Conservation (phyloP, 2,888 invertebrate species). For the Xylota segnis region DNA sequence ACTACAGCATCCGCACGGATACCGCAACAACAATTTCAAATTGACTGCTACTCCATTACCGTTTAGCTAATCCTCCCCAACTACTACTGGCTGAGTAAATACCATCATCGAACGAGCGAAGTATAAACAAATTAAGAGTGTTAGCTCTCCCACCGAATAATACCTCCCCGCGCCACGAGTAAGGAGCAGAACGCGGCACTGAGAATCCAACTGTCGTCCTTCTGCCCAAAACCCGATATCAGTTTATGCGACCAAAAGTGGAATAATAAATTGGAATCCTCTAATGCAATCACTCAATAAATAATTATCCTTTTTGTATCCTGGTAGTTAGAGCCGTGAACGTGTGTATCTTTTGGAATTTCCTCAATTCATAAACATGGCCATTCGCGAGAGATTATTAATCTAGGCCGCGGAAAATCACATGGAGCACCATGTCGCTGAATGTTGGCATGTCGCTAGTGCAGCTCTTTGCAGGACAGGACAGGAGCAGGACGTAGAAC, state of each 20-base stretch:
- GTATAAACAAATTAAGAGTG: conserved; percentile 30
- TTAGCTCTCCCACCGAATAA: not conserved
- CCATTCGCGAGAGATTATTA: conserved; percentile 32
- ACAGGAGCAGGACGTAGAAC: not conserved
- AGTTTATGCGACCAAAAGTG: conserved; percentile 17
- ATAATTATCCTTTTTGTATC: conserved; percentile 33
- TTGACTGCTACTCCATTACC: conserved; percentile 16
- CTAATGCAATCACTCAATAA: conserved; percentile 57
- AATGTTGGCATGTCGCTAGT: not conserved
- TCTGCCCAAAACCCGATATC: too few species aligned
- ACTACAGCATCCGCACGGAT: not conserved
- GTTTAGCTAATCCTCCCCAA: not conserved
- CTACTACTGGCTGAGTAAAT: conserved; percentile 19
- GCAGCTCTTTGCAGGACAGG: not conserved
- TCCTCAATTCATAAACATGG: conserved; percentile 9
- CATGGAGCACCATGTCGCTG: not conserved
- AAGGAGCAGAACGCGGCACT: not conserved
- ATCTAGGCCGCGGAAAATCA: conserved; percentile 38
- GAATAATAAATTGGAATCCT: conserved; percentile 51
- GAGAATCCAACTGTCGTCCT: not conserved
- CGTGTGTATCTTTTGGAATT: conserved; percentile 1
- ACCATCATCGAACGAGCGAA: conserved; percentile 9
- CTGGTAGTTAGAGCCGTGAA: not conserved
- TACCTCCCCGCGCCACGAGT: not conserved
- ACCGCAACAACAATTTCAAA: conserved; percentile 15